Evolutionary conservation across 2,113 vertebrate genomes (phyloP).

Genomic region (Halichoerus grypus): DNA sequence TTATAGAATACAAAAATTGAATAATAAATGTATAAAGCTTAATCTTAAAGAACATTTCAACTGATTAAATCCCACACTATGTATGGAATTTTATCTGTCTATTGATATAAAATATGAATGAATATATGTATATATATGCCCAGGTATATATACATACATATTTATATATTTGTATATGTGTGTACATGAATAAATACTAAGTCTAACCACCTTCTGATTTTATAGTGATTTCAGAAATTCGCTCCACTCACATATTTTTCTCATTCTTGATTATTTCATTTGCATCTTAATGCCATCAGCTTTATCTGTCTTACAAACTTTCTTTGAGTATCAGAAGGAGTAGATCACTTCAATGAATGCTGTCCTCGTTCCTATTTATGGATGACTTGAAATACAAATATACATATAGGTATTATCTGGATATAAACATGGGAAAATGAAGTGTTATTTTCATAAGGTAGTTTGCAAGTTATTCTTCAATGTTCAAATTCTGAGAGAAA

Average conservation of each 20-base stretch:
- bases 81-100: not conserved
- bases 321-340: not conserved
- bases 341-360: not conserved
- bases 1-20: not conserved
- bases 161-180: not conserved
- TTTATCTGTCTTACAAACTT: not conserved
- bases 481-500: not conserved
- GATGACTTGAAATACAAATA: not conserved
- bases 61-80: not conserved
- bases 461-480: not conserved
- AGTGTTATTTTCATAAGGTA: not conserved
- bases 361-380: not conserved
- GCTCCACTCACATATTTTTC: not conserved
- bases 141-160: not conserved
- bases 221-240: not conserved
- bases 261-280: not conserved
- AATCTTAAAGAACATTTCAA: not conserved
- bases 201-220: not conserved
- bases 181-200: not conserved
- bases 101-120: not conserved
- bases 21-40: not conserved
- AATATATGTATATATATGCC: not conserved
- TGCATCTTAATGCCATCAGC: not conserved
- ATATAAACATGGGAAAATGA: not conserved
- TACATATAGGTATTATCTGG: not conserved